Percentiles rank a stretch among this genome's conserved stretches.
These are phyloP conservation scores for Lepeophtheirus salmonis DNA, from an alignment of 1,140 invertebrate species.

Conservation along the genomic window DNA sequence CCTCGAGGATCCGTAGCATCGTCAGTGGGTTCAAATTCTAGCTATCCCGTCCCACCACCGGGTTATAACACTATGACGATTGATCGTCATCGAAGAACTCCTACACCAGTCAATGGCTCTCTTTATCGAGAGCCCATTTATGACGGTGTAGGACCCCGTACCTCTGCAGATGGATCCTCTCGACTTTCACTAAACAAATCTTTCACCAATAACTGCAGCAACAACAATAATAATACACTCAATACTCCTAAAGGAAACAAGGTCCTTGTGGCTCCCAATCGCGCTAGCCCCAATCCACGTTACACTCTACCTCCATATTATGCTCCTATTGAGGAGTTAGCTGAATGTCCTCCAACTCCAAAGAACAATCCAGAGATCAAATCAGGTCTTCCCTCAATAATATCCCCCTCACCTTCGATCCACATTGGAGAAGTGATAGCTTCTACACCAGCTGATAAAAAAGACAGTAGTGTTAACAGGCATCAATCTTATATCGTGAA, in stretches of 20 bases:
- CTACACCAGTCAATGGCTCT: background rate
- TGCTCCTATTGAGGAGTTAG: constrained; percentile 20
- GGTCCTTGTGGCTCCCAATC: constrained; percentile 13
- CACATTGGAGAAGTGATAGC: constrained; percentile 20
- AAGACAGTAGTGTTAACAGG: background rate
- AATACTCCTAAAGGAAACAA: constrained; percentile 18
- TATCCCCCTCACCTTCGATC: constrained; percentile 13
- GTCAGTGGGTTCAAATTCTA: constrained; percentile 21
- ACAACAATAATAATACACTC: too few species aligned
- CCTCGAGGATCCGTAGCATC: constrained; percentile 50
- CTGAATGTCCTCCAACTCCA: constrained; percentile 16
- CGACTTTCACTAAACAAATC: constrained; percentile 43
- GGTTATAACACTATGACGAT: background rate
- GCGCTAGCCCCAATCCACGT: constrained; percentile 3
- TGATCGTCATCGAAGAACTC: background rate
- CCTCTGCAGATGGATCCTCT: constrained; percentile 65
- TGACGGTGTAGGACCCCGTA: constrained; percentile 69
- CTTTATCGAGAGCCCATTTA: constrained; percentile 45
- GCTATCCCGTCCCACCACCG: constrained; percentile 25
- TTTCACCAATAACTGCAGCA: too few species aligned
- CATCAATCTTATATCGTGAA: constrained; percentile 5
- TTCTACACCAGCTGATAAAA: constrained; percentile 18
- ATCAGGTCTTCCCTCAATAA: too few species aligned
- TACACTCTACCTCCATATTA: constrained; percentile 22
- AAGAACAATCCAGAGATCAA: constrained; percentile 1